Evolutionary conservation across 2,888 invertebrate species (phyloP).

Genomic region (Cremastinae sp.): DNA sequence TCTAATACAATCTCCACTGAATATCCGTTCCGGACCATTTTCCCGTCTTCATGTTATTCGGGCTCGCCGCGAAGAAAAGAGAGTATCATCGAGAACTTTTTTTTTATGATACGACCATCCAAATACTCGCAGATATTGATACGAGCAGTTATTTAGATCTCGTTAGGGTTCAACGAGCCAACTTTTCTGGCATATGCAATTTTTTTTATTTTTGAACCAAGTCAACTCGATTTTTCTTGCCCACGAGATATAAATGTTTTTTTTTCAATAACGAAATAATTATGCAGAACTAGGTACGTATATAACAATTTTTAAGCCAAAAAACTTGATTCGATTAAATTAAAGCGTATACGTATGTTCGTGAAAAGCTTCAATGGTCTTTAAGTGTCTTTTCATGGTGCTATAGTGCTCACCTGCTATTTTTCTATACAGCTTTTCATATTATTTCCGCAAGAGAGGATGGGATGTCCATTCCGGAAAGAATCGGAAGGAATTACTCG

Average conservation of each 20-base stretch:
- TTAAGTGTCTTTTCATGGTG: background rate
- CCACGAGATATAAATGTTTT: no score
- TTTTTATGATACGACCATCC: conserved; percentile 26
- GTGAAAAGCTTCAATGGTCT: no score
- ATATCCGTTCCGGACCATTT: conserved; percentile 39
- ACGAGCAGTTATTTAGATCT: conserved; percentile 20
- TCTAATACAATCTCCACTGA: conserved; percentile 46
- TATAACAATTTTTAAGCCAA: no score
- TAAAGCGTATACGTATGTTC: no score
- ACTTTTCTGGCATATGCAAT: conserved; percentile 15
- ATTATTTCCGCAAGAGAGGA: conserved; percentile 34
- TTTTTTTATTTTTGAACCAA: background rate
- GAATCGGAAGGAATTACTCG: conserved; percentile 49
- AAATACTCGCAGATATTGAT: conserved; percentile 40
- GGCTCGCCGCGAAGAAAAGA: background rate
- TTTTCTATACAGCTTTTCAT: conserved; percentile 33
- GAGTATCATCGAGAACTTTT: conserved; percentile 9
- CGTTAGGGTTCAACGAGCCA: conserved; percentile 21
- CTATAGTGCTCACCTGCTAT: conserved; percentile 29
- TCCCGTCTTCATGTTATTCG: conserved; percentile 31
- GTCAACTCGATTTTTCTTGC: background rate
- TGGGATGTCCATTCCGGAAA: conserved; percentile 22
- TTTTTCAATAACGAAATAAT: no score
- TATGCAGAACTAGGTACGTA: no score
- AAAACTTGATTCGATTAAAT: no score